phyloP scores from a whole-genome alignment of 2,113 vertebrate species.

The Hypocryptadius cinnamomeus region DNA sequence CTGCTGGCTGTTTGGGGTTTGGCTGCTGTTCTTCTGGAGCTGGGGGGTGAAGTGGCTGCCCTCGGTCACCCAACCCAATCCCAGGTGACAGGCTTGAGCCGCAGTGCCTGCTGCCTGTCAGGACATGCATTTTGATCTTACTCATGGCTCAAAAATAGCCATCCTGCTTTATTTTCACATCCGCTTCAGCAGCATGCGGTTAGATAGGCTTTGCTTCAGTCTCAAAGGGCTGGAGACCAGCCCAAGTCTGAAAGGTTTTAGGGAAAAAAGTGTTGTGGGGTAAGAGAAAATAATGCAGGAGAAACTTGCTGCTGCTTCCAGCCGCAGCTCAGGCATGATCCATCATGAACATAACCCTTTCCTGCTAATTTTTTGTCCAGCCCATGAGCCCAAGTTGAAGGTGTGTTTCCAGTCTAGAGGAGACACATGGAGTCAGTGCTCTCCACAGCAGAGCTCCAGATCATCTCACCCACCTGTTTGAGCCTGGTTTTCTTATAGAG shows the following conservation, averaged over 20 bases:
- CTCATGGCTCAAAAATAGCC: not conserved
- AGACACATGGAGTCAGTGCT: rapidly evolving
- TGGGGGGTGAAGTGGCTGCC: not conserved
- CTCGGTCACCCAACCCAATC: rapidly evolving
- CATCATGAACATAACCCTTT: not conserved
- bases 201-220: not conserved
- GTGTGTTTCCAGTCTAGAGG: not conserved
- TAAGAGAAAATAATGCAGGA: not conserved
- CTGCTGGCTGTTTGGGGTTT: too few relatives aligned
- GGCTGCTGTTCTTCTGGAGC: not conserved
- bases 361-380: not conserved
- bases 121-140: not conserved
- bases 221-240: not conserved
- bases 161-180: not conserved
- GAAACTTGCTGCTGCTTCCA: not conserved
- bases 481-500: not conserved
- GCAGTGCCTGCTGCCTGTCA: not conserved
- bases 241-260: not conserved
- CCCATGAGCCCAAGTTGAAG: not conserved
- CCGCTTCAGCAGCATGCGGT: rapidly evolving
- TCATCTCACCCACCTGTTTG: not conserved
- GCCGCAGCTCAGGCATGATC: not conserved
- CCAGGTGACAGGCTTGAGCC: not conserved
- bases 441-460: not conserved
- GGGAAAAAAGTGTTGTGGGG: not conserved